These are phyloP conservation scores for Tolmerus cingulatus DNA, from an alignment of 2,888 invertebrate genomes.

Conservation along the genomic window DNA sequence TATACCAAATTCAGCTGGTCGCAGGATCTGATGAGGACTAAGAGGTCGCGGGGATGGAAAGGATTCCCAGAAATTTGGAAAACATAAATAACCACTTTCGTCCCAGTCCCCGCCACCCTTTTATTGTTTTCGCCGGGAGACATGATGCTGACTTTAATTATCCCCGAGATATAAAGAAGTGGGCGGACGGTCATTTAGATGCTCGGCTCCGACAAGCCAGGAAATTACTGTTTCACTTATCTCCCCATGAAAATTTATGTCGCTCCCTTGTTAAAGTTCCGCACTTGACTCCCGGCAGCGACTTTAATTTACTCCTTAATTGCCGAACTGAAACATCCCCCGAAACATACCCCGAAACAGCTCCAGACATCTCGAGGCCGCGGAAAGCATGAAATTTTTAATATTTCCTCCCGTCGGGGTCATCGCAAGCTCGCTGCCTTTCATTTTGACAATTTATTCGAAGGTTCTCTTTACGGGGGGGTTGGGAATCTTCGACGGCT, in stretches of 20 bases:
- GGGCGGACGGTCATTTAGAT: not conserved
- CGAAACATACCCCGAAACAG: not conserved
- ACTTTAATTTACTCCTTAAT: constrained; percentile 20
- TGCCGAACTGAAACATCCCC: not conserved
- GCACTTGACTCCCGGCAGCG: not conserved
- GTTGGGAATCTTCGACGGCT: not conserved
- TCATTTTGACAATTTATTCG: not conserved
- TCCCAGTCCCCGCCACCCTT: not conserved
- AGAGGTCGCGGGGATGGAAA: not conserved
- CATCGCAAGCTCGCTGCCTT: not conserved
- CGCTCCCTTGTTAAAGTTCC: not conserved
- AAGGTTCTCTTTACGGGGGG: not conserved
- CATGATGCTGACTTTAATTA: constrained; percentile 24
- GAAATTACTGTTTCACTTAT: constrained; percentile 17
- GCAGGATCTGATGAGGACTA: not conserved
- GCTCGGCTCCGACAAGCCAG: not conserved
- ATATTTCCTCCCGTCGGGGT: not conserved
- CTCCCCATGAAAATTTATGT: constrained; percentile 10
- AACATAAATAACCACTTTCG: not conserved
- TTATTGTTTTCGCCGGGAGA: constrained; percentile 3
- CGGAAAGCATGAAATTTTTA: not conserved
- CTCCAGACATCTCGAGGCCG: not conserved
- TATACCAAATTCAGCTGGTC: not conserved
- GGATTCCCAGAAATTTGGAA: not conserved
- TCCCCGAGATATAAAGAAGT: not conserved